Percentiles rank a stretch among this genome's conserved stretches.
phyloP scores from a whole-genome alignment of 2,888 invertebrate species.

The Phoronis australis region DNA sequence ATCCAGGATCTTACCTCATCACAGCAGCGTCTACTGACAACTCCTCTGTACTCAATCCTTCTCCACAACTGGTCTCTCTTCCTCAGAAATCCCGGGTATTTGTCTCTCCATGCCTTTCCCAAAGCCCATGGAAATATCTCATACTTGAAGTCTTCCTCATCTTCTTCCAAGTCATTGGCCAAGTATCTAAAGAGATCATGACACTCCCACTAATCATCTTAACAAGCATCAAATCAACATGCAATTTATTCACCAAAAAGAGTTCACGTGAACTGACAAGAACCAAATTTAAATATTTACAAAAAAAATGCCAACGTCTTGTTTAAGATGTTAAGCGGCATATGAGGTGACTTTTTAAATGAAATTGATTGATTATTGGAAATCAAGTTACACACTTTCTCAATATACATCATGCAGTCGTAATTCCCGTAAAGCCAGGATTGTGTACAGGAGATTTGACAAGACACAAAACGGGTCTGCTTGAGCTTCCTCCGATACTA shows the following conservation, averaged over 20 bases:
- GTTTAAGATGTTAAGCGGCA: too few relatives aligned
- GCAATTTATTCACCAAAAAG: background rate
- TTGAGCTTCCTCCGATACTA: too few relatives aligned
- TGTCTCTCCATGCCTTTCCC: conserved; percentile 45
- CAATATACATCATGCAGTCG: too few relatives aligned
- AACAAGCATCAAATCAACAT: background rate
- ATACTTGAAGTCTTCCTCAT: conserved; percentile 57
- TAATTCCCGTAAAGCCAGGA: too few relatives aligned
- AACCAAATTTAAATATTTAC: too few relatives aligned
- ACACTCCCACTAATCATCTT: background rate
- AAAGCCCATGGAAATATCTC: conserved; percentile 56
- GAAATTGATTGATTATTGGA: too few relatives aligned
- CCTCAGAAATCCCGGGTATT: conserved; percentile 38
- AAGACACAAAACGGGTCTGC: too few relatives aligned
- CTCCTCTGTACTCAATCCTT: conserved; percentile 55
- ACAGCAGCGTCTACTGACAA: conserved; percentile 57
- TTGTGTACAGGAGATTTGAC: too few relatives aligned
- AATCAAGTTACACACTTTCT: too few relatives aligned
- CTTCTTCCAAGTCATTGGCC: conserved; percentile 62
- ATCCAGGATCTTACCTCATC: conserved; percentile 48
- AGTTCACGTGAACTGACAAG: too few relatives aligned
- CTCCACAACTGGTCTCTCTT: conserved; percentile 51
- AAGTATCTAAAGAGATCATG: conserved; percentile 51
- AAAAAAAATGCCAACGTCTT: too few relatives aligned
- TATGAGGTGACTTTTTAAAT: too few relatives aligned